Percentiles rank a stretch among this genome's conserved stretches.
Evolutionary conservation across 2,888 invertebrate genomes (phyloP).

Genomic region (Priocnemis perturbator): DNA sequence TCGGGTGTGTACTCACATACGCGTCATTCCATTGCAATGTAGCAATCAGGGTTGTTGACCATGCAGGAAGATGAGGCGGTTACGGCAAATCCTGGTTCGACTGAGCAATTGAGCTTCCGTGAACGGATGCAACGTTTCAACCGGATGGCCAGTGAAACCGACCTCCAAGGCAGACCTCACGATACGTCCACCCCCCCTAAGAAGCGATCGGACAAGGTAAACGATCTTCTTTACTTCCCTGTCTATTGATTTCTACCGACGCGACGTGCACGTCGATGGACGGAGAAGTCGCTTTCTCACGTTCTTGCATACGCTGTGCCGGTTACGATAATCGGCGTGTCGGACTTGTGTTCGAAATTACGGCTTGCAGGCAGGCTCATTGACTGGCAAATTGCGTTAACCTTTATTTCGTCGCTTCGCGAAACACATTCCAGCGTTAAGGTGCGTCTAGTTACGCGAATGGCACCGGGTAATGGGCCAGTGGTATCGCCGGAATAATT

Average conservation of each 20-base stretch:
- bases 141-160: constrained; percentile 88
- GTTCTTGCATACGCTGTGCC: neutral
- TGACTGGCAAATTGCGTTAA: constrained; percentile 39
- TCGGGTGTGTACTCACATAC: constrained; percentile 1
- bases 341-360: constrained; percentile 18
- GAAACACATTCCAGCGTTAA: constrained; percentile 28
- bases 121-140: constrained; percentile 96
- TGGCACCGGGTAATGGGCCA: constrained; percentile 34
- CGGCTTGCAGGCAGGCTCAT: constrained; percentile 20
- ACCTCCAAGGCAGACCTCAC: constrained; percentile 71
- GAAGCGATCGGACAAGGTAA: constrained; percentile 81
- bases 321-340: constrained; percentile 19
- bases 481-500: constrained; percentile 28
- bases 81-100: constrained; percentile 63
- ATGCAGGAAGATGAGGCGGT: constrained; percentile 68
- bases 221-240: constrained; percentile 6
- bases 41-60: constrained; percentile 19
- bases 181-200: constrained; percentile 71
- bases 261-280: neutral
- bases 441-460: constrained; percentile 32
- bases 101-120: constrained; percentile 87
- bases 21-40: constrained; percentile 2
- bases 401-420: constrained; percentile 19
- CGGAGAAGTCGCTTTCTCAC: constrained; percentile 12
- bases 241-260: neutral